phyloP scores from a whole-genome alignment of 2,113 vertebrate genomes.

The Chloebia gouldiae region DNA sequence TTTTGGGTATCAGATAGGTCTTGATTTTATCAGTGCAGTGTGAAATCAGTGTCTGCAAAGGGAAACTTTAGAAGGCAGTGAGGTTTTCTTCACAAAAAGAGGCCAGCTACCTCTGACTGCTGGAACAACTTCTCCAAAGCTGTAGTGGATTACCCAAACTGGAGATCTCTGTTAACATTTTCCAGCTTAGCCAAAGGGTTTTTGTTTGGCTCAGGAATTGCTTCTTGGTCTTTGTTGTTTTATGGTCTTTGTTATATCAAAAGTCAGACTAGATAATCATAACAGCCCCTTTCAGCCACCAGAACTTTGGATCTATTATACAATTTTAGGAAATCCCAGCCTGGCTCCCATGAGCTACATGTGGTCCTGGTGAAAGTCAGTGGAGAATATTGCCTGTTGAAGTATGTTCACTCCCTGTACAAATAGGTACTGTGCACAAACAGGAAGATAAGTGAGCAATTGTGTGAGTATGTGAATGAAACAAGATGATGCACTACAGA shows the following conservation, averaged over 20 bases:
- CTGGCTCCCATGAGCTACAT: neutral
- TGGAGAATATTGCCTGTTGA: neutral
- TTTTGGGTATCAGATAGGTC: neutral
- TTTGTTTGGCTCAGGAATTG: neutral
- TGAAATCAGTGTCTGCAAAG: neutral
- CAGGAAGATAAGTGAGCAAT: neutral
- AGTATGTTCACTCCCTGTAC: neutral
- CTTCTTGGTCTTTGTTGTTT: neutral
- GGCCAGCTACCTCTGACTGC: neutral
- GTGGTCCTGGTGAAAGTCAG: neutral
- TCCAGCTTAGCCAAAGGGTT: neutral
- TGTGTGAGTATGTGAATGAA: neutral
- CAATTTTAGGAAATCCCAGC: neutral
- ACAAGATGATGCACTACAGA: conserved; percentile 13
- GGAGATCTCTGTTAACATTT: neutral
- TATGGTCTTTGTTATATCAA: neutral
- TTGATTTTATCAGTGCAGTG: neutral
- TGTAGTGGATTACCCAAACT: neutral
- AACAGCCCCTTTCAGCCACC: neutral
- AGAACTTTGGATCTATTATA: neutral
- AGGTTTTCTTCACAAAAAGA: neutral
- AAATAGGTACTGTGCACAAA: neutral
- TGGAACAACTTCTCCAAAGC: neutral
- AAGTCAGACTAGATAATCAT: neutral
- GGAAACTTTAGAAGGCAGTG: neutral